A percentile compares a stretch with the other conserved stretches of the same genome.
phyloP scores from a whole-genome alignment of 2,797 vertebrate genomes.

The Parambassis ranga region DNA sequence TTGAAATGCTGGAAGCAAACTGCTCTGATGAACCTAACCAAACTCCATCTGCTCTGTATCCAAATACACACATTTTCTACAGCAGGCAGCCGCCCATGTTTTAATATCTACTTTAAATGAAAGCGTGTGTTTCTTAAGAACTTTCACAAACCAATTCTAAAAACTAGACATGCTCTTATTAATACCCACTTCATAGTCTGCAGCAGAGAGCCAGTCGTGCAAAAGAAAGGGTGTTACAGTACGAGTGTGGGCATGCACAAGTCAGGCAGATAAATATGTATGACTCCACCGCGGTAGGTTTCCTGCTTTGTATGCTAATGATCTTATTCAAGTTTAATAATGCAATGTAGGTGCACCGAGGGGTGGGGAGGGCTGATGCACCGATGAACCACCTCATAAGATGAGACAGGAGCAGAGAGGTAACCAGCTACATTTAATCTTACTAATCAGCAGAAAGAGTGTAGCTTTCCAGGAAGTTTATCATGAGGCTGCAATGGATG shows the following conservation, averaged over 20 bases:
- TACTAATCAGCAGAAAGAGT: constrained; percentile 43
- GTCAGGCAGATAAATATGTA: constrained; percentile 76
- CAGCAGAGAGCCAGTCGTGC: constrained; percentile 34
- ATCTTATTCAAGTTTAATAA: constrained; percentile 79
- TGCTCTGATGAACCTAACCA: constrained; percentile 57
- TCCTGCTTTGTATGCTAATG: constrained; percentile 81
- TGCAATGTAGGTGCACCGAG: constrained; percentile 47
- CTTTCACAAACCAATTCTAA: constrained; percentile 31
- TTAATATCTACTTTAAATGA: constrained; percentile 13
- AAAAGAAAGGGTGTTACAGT: constrained; percentile 50
- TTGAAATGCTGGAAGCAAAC: constrained; percentile 62
- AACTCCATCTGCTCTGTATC: constrained; percentile 64
- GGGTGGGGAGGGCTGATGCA: constrained; percentile 37
- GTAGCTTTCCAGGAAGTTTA: constrained; percentile 15
- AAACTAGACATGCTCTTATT: constrained; percentile 26
- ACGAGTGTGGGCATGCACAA: constrained; percentile 44
- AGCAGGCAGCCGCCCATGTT: constrained; percentile 6
- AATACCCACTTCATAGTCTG: constrained; percentile 31
- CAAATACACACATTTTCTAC: constrained; percentile 28
- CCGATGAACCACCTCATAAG: constrained; percentile 28
- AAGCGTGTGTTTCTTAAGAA: constrained; percentile 24
- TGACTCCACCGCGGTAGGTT: constrained; percentile 64
- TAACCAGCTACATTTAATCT: constrained; percentile 55
- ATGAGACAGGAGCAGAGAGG: constrained; percentile 28
- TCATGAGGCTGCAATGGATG: constrained; percentile 7